Conservation (phyloP, 2,797 vertebrate species). For the Iguana delicatissima region DNA sequence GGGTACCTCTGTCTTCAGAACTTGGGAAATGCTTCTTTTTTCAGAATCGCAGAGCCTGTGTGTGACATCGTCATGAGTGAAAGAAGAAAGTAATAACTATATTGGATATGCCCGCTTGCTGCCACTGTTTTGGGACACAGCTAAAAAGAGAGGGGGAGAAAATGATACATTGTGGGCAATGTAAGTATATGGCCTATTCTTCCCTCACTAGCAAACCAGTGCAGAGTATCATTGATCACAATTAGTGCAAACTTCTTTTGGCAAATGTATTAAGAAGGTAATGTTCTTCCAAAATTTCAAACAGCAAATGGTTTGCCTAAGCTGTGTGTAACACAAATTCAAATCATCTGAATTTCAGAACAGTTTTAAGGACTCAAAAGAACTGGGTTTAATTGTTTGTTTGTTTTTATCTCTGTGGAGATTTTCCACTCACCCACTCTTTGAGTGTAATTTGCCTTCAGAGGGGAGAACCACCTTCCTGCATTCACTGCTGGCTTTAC, state of each 20-base stretch:
- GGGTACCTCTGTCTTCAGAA: constrained; percentile 77
- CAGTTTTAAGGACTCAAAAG: constrained; percentile 19
- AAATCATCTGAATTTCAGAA: constrained; percentile 48
- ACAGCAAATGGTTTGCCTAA: constrained; percentile 47
- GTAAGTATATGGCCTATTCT: constrained; percentile 59
- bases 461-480: constrained; percentile 48
- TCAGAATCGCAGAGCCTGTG: constrained; percentile 65
- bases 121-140: constrained; percentile 62
- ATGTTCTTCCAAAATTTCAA: constrained; percentile 44
- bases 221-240: constrained; percentile 34
- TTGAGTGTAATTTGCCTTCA: constrained; percentile 21
- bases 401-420: constrained; percentile 20
- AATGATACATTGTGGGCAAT: constrained; percentile 71
- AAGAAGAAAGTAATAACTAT: constrained; percentile 73
- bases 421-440: background rate
- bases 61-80: constrained; percentile 76
- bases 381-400: constrained; percentile 5
- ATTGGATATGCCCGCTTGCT: constrained; percentile 71
- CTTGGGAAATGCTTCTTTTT: constrained; percentile 75
- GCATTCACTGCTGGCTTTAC: constrained; percentile 68
- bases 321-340: constrained; percentile 21
- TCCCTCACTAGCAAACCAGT: background rate
- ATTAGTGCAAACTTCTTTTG: background rate
- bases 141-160: constrained; percentile 21
- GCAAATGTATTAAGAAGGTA: constrained; percentile 15